Conservation (phyloP, 2,888 invertebrate genomes). For the Drosophila affinis region DNA sequence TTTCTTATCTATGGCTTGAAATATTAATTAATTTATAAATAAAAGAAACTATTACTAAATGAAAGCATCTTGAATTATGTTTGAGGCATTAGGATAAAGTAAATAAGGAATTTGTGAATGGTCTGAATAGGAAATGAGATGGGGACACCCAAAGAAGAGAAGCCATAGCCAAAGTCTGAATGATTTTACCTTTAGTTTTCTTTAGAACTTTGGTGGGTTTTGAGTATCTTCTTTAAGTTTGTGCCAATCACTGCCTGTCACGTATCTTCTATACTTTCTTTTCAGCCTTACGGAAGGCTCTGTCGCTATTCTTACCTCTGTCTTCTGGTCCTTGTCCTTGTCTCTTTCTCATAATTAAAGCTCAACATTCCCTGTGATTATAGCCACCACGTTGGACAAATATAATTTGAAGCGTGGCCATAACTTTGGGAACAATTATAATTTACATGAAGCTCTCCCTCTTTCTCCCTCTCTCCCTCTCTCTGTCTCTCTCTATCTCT, state of each 20-base stretch:
- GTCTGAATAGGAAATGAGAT: neutral
- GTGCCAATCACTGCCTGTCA: neutral
- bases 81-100: neutral
- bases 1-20: neutral
- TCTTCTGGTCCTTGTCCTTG: neutral
- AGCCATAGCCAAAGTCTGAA: neutral
- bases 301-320: no score
- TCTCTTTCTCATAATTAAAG: neutral
- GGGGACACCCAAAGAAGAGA: neutral
- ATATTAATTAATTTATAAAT: neutral
- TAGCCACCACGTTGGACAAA: conserved; percentile 59
- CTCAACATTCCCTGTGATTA: conserved; percentile 43
- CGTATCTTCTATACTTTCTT: neutral
- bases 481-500: neutral
- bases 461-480: no score
- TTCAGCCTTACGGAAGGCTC: neutral
- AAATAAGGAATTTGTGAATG: neutral
- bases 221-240: neutral
- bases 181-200: neutral
- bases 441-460: conserved; percentile 67
- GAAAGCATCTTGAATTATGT: neutral
- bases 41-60: neutral
- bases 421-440: conserved; percentile 64
- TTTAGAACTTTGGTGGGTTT: no score
- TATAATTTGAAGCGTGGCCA: conserved; percentile 59